Percentiles rank a stretch among this genome's conserved stretches.
phyloP scores from a whole-genome alignment of 1,140 invertebrate genomes.

The Xylocopa sonorina region DNA sequence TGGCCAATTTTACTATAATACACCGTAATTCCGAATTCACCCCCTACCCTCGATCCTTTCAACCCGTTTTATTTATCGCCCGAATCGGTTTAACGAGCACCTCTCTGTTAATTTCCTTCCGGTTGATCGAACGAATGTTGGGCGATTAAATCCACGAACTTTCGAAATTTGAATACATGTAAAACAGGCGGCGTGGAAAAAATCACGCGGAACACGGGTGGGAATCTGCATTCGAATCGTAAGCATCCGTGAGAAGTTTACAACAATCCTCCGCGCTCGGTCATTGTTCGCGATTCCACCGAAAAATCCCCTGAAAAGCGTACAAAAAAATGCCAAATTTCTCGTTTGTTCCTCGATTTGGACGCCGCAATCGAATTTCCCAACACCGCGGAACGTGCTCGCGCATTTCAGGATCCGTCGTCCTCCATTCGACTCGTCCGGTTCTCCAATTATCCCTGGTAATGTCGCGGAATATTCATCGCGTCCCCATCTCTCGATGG shows the following conservation, averaged over 20 bases:
- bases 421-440: neutral
- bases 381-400: neutral
- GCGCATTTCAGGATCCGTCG: neutral
- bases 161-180: neutral
- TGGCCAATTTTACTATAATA: neutral
- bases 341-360: too few relatives aligned
- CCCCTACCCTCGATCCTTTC: too few relatives aligned
- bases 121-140: neutral
- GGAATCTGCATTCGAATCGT: neutral
- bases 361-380: neutral
- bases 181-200: neutral
- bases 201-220: neutral
- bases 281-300: neutral
- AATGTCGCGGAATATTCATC: slow-evolving; percentile 20
- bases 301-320: too few relatives aligned
- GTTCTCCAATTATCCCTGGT: neutral
- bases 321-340: too few relatives aligned
- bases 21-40: neutral
- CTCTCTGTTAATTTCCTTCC: neutral
- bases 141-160: neutral
- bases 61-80: neutral
- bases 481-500: neutral
- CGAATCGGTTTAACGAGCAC: neutral
- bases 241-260: neutral
- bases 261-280: too few relatives aligned